Conservation (phyloP, 2,113 vertebrate species). For the Sinocyclocheilus maitianheensis region DNA sequence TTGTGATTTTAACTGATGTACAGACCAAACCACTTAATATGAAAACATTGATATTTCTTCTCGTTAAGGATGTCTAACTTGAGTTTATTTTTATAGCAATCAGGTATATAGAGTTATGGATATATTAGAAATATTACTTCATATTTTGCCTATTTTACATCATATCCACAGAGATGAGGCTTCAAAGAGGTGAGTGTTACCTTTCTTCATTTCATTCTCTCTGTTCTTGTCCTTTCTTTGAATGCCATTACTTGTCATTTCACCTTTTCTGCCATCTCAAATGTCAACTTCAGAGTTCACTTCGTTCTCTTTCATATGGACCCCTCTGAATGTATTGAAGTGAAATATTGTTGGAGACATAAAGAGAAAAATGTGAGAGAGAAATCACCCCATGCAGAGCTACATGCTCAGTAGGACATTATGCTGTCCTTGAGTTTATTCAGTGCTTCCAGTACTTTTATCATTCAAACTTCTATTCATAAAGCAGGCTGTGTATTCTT, state of each 20-base stretch:
- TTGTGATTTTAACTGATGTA: background rate
- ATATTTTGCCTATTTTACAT: conserved; percentile 1
- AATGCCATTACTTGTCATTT: conserved; percentile 32
- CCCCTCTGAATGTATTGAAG: conserved; percentile 21
- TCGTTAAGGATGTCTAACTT: background rate
- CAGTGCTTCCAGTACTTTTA: background rate
- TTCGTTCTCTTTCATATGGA: conserved; percentile 17
- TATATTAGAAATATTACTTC: conserved; percentile 38
- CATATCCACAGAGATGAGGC: background rate
- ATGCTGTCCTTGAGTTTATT: conserved; percentile 29
- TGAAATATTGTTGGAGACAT: background rate
- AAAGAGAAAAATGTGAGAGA: conserved; percentile 11
- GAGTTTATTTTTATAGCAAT: background rate
- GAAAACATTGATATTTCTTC: background rate
- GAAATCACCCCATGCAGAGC: background rate
- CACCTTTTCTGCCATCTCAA: conserved; percentile 21
- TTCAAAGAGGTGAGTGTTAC: background rate
- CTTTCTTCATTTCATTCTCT: conserved; percentile 18
- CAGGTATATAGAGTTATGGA: background rate
- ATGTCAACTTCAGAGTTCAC: conserved; percentile 32
- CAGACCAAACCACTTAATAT: background rate
- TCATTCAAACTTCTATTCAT: background rate
- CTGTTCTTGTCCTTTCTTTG: conserved; percentile 32
- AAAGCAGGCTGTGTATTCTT: background rate
- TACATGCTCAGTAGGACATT: background rate